These are phyloP conservation scores for Rhinophrynus dorsalis DNA, from an alignment of 2,797 vertebrate genomes.

Conservation along the genomic window DNA sequence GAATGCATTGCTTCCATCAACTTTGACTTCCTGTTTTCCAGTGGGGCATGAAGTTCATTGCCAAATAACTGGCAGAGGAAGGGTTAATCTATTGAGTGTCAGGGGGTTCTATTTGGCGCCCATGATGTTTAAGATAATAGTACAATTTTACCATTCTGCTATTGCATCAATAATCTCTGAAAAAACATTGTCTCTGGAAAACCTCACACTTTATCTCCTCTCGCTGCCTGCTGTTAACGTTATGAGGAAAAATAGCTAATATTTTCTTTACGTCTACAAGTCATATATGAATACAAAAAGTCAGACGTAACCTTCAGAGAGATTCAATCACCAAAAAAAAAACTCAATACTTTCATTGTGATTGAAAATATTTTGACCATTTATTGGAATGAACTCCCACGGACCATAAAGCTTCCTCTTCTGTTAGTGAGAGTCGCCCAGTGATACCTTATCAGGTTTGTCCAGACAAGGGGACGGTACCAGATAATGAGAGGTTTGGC, in stretches of 20 bases:
- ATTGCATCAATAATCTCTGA: neutral
- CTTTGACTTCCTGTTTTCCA: too few relatives aligned
- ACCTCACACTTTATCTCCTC: neutral
- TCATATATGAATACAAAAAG: neutral
- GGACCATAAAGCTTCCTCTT: neutral
- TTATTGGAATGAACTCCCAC: too few relatives aligned
- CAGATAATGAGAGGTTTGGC: neutral
- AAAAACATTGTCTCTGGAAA: neutral
- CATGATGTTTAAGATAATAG: too few relatives aligned
- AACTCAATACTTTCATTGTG: too few relatives aligned
- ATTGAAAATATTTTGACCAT: too few relatives aligned
- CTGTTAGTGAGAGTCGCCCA: neutral
- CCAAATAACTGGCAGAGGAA: too few relatives aligned
- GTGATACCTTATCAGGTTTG: conserved; percentile 6
- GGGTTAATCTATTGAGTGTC: too few relatives aligned
- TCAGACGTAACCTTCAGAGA: neutral
- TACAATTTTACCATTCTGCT: neutral
- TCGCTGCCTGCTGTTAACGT: neutral
- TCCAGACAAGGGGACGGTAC: neutral
- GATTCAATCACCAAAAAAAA: too few relatives aligned
- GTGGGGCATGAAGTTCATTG: too few relatives aligned
- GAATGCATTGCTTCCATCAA: too few relatives aligned
- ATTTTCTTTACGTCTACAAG: neutral
- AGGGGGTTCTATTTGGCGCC: too few relatives aligned
- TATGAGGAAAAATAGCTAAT: neutral